Conservation (phyloP, 2,797 vertebrate species). For the Sebastes jordani region DNA sequence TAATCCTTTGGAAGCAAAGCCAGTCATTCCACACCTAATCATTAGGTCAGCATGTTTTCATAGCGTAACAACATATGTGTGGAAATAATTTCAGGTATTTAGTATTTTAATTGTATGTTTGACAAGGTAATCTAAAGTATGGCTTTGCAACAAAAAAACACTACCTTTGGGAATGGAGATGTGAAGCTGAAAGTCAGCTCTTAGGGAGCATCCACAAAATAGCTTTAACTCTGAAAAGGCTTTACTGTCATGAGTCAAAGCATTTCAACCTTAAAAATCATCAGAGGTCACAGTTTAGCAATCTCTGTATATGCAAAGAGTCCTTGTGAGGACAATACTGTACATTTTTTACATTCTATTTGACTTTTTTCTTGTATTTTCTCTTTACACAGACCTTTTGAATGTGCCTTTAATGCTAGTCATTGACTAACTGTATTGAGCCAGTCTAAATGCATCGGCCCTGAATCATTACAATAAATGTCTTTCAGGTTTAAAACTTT, state of each 20-base stretch:
- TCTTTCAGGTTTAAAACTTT: background rate
- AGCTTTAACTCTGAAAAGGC: background rate
- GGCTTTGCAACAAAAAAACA: slow-evolving; percentile 19
- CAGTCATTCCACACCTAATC: slow-evolving; percentile 29
- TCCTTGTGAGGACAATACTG: background rate
- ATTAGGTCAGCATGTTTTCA: slow-evolving; percentile 52
- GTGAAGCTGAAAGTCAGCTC: background rate
- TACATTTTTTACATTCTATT: background rate
- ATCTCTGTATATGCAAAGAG: background rate
- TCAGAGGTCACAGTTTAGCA: background rate
- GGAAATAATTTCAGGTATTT: slow-evolving; percentile 29
- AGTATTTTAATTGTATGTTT: slow-evolving; percentile 23
- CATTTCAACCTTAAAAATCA: background rate
- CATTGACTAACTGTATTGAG: background rate
- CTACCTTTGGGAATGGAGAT: background rate
- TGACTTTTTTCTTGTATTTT: background rate
- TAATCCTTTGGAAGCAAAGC: slow-evolving; percentile 27
- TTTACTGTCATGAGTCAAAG: background rate
- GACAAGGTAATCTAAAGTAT: slow-evolving; percentile 8
- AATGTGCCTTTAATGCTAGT: background rate
- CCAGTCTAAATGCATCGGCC: background rate
- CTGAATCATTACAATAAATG: background rate
- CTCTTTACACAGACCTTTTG: background rate
- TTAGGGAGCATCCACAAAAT: background rate
- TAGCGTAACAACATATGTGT: slow-evolving; percentile 14